Evolutionary conservation across 2,888 invertebrate genomes (phyloP).

Genomic region (Caenorhabditis becei): DNA sequence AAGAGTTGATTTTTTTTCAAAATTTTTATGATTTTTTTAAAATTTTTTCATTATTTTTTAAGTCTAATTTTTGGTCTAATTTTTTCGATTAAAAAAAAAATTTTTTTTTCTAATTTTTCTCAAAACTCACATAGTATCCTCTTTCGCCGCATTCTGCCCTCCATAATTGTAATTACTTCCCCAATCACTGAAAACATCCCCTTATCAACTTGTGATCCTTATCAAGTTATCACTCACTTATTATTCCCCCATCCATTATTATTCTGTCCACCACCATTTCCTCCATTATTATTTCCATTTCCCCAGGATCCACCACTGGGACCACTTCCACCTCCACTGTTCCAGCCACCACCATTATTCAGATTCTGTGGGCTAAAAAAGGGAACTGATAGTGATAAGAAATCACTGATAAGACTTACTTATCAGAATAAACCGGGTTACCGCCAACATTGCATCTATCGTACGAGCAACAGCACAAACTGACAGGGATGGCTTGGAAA

Average conservation of each 20-base stretch:
- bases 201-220: background rate
- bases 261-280: constrained; percentile 26
- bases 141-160: constrained; percentile 43
- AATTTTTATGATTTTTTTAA: no score
- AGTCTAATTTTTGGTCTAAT: no score
- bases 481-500: constrained; percentile 77
- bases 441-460: constrained; percentile 76
- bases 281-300: constrained; percentile 15
- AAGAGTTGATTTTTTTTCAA: no score
- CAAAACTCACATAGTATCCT: constrained; percentile 39
- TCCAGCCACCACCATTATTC: constrained; percentile 12
- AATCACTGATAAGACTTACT: constrained; percentile 38
- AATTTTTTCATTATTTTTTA: no score
- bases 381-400: no score
- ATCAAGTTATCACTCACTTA: constrained; percentile 39
- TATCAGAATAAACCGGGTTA: constrained; percentile 65
- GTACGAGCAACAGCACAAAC: constrained; percentile 75
- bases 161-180: constrained; percentile 51
- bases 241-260: constrained; percentile 67
- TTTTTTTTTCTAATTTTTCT: no score
- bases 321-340: constrained; percentile 54
- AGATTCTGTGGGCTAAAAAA: background rate
- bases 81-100: no score
- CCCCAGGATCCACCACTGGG: constrained; percentile 60
- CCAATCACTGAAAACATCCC: constrained; percentile 31